Evolutionary conservation across 64 coral and sea anemone genomes (phyloP).

Genomic region (Pocillopora verrucosa): DNA sequence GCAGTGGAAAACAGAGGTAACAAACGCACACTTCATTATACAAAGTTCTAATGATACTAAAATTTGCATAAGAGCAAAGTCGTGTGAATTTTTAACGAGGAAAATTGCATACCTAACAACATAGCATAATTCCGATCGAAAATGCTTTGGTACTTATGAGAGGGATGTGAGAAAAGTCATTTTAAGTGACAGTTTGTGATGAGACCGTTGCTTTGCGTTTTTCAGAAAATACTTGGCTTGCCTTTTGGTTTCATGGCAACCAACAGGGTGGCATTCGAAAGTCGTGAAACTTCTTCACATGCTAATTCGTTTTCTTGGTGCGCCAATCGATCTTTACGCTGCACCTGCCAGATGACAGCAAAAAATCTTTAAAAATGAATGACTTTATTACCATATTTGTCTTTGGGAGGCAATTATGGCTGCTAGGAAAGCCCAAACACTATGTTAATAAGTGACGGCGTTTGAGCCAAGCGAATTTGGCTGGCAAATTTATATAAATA

Average conservation of each 20-base stretch:
- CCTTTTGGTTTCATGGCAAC: slow-evolving; percentile 20
- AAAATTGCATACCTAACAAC: too few relatives aligned
- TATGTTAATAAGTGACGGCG: slow-evolving; percentile 65
- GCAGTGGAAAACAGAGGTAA: too few relatives aligned
- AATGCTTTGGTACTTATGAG: neutral
- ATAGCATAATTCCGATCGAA: neutral
- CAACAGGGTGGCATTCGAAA: neutral
- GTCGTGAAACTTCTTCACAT: slow-evolving; percentile 39
- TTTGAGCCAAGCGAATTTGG: slow-evolving; percentile 54
- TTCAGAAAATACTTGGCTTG: neutral
- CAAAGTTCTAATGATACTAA: too few relatives aligned
- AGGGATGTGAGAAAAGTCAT: neutral
- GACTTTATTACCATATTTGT: slow-evolving; percentile 96
- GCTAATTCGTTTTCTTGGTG: slow-evolving; percentile 12
- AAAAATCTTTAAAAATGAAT: slow-evolving; percentile 94
- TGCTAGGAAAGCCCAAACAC: slow-evolving; percentile 74
- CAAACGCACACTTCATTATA: too few relatives aligned
- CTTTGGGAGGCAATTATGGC: slow-evolving; percentile 76
- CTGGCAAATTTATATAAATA: slow-evolving; percentile 73
- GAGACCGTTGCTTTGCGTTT: neutral
- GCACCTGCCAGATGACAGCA: slow-evolving; percentile 60
- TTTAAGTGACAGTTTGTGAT: neutral
- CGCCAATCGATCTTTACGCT: slow-evolving; percentile 58
- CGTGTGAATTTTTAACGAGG: too few relatives aligned
- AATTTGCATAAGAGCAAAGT: too few relatives aligned